These are phyloP conservation scores for Eupithecia exiguata DNA, from an alignment of 2,888 invertebrate genomes.

Conservation along the genomic window DNA sequence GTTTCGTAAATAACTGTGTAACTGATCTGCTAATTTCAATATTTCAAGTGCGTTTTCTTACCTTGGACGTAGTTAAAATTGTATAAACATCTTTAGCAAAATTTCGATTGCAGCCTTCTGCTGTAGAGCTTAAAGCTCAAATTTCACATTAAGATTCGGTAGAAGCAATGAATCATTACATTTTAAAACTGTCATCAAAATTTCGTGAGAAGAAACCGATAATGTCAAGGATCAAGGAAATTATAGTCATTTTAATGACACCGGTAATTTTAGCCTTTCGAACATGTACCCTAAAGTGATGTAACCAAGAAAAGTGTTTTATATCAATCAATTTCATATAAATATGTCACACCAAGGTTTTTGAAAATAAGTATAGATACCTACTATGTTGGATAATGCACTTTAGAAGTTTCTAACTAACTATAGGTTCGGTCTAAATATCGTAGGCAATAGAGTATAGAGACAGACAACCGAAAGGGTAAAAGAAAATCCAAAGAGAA, in stretches of 20 bases:
- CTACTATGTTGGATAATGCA: background rate
- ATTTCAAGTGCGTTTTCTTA: constrained; percentile 3
- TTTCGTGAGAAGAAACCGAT: constrained; percentile 34
- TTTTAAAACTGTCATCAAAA: constrained; percentile 30
- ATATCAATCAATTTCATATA: background rate
- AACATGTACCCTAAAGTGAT: constrained; percentile 43
- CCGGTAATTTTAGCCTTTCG: constrained; percentile 52
- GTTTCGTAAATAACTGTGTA: constrained; percentile 22
- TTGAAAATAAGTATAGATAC: background rate
- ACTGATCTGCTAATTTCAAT: constrained; percentile 6
- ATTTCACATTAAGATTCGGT: constrained; percentile 4
- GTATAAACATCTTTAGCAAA: background rate
- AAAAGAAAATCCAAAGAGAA: no score
- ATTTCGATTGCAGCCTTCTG: background rate
- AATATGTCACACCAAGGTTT: background rate
- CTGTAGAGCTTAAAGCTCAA: background rate
- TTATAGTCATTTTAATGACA: constrained; percentile 53
- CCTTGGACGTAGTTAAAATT: constrained; percentile 1
- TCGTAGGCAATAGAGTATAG: no score
- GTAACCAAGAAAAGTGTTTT: background rate
- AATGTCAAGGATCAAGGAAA: constrained; percentile 61
- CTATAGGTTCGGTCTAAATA: no score
- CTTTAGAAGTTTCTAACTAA: no score
- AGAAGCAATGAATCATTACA: constrained; percentile 19
- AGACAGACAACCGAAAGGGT: no score